Conservation (phyloP, 2,797 vertebrate species). For the Intellagama lesueurii region DNA sequence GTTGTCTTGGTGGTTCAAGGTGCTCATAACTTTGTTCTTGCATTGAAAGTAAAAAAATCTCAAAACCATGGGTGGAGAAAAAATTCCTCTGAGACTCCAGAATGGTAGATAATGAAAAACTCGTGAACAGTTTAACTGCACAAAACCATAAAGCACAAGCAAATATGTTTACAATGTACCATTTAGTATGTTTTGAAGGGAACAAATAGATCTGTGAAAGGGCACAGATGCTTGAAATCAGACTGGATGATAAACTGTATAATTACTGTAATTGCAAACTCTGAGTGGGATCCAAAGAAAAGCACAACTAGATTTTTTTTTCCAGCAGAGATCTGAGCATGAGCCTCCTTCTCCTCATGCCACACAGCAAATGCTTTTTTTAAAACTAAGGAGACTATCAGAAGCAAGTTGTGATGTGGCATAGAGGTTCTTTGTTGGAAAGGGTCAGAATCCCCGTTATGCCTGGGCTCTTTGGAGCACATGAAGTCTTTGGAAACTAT, state of each 20-base stretch:
- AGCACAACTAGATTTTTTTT: not conserved
- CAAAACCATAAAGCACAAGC: not conserved
- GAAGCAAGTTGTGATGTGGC: not conserved
- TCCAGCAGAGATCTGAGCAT: not conserved
- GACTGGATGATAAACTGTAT: not conserved
- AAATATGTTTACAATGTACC: not conserved
- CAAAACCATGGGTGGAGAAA: not conserved
- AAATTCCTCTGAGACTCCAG: not conserved
- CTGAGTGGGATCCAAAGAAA: not conserved
- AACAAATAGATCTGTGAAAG: not conserved
- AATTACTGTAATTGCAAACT: not conserved
- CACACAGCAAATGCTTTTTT: not conserved
- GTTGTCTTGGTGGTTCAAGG: slow-evolving; percentile 28
- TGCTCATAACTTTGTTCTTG: slow-evolving; percentile 28
- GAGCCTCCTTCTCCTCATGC: not conserved
- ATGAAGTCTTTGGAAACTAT: not conserved
- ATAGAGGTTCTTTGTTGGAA: not conserved
- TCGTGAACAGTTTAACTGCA: not conserved
- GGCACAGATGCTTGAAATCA: not conserved
- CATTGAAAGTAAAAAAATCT: slow-evolving; percentile 4
- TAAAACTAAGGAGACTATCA: not conserved
- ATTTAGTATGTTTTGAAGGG: not conserved
- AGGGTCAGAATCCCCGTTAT: not conserved
- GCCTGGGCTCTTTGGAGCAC: not conserved
- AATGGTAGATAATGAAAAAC: not conserved